Evolutionary conservation across 2,113 vertebrate species (phyloP).

Genomic region (Peromyscus californicus): DNA sequence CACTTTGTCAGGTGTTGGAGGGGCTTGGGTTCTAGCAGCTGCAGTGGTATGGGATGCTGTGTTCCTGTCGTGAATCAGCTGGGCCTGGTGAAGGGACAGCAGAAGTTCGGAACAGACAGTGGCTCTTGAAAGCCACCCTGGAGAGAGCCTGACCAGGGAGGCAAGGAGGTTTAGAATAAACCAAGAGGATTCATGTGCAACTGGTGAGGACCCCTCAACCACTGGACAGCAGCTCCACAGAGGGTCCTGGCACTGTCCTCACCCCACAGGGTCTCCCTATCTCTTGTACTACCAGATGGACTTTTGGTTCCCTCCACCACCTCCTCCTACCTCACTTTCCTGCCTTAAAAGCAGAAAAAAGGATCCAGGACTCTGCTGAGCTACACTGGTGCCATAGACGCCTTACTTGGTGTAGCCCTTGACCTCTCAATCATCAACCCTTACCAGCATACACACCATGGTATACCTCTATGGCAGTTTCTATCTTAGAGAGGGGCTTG

Average conservation of each 20-base stretch:
- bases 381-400: rapidly evolving
- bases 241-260: no score
- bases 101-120: rapidly evolving
- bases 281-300: background rate
- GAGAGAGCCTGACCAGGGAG: rapidly evolving
- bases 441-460: background rate
- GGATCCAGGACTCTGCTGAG: background rate
- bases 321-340: background rate
- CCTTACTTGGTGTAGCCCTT: background rate
- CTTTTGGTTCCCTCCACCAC: no score
- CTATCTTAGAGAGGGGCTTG: background rate
- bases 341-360: no score
- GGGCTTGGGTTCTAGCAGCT: constrained; percentile 73
- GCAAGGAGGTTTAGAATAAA: background rate
- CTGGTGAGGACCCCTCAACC: background rate
- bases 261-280: no score
- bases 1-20: constrained; percentile 89
- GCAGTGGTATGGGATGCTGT: constrained; percentile 90
- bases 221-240: background rate
- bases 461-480: background rate
- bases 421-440: background rate
- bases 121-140: background rate
- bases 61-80: constrained; percentile 97
- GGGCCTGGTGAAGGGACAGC: constrained; percentile 87
- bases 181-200: background rate